These are phyloP conservation scores for Alectura lathami DNA, from an alignment of 2,113 vertebrate genomes.

Conservation along the genomic window DNA sequence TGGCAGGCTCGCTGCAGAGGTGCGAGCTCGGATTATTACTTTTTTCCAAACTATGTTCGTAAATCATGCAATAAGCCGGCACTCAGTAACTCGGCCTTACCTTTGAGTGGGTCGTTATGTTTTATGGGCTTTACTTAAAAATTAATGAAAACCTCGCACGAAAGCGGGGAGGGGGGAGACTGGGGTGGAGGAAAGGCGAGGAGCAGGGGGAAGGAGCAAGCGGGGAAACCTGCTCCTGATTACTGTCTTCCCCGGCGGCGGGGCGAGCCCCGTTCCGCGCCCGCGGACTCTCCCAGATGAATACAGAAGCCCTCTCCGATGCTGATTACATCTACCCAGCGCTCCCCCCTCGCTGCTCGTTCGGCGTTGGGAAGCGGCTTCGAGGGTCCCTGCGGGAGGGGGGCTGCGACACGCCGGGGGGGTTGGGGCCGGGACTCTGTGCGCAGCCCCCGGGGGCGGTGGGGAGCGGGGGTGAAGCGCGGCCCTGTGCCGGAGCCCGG, in stretches of 20 bases:
- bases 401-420: no score
- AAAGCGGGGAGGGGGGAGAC: background rate
- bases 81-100: conserved; percentile 59
- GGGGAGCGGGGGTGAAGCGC: no score
- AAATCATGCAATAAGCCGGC: conserved; percentile 63
- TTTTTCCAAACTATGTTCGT: conserved; percentile 71
- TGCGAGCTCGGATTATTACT: conserved; percentile 51
- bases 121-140: conserved; percentile 68
- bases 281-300: background rate
- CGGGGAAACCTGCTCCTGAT: conserved; percentile 50
- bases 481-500: no score
- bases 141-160: conserved; percentile 72
- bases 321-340: no score
- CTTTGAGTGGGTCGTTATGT: conserved; percentile 67
- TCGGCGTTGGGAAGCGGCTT: no score
- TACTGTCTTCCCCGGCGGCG: background rate
- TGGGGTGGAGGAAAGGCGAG: background rate
- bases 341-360: no score
- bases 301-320: background rate
- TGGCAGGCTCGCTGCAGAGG: conserved; percentile 26
- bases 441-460: no score
- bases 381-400: no score
- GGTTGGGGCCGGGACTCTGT: no score
- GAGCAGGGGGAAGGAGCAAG: background rate
- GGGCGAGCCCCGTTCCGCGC: background rate